Base-by-base conservation (phyloP, 2,888 invertebrate genomes). In the Ferdinandea cuprea region DNA sequence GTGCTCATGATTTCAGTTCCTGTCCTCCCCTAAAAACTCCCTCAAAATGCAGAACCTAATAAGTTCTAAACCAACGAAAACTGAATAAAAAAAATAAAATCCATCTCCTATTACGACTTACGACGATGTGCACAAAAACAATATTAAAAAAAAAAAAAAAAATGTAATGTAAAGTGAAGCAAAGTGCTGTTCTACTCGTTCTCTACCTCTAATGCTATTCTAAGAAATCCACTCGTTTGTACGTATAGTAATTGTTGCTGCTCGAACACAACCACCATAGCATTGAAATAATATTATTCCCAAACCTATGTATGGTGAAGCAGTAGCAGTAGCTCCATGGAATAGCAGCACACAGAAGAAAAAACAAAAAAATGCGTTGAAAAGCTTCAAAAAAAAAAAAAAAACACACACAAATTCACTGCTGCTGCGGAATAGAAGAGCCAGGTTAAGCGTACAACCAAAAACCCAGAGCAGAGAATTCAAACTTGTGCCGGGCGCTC, bases 301-400 rank as follows among this genome's bases (percentile, higher is more conserved):
- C n/a, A n/a, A 48, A 54, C 40, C 68, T 6, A 58, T 35, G 32
- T 13, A 40, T 32, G 40, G 21, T 13, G 13, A 40, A 59, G n/a
- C 42, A 44, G 15, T 28, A 28, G n/a, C n/a, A 54, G 44, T 35
- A 54, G 61, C 59, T 25, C 21, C 56, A 65, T 40, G 63, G 44
- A 19, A n/a, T 32, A 56, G 32, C 37, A 15, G 37, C 15, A 7
- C n/a, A 3, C n/a, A 17, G n/a, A n/a, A n/a, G n/a, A n/a, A n/a
- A n/a, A n/a, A n/a, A n/a, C n/a, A n/a, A n/a, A n/a, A n/a, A 17
- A 66, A 42, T 3, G 40, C 52, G 66, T 54, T 52, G n/a, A 37
- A 58, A 76, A 81, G 69, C 76, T 81, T 76, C 65, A 65, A 61
- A 61, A 68, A 68, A 65, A 68, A 74, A 50, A 71, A 71, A n/a